Conservation (phyloP, 2,113 vertebrate genomes). For the Neopipo cinnamomea region DNA sequence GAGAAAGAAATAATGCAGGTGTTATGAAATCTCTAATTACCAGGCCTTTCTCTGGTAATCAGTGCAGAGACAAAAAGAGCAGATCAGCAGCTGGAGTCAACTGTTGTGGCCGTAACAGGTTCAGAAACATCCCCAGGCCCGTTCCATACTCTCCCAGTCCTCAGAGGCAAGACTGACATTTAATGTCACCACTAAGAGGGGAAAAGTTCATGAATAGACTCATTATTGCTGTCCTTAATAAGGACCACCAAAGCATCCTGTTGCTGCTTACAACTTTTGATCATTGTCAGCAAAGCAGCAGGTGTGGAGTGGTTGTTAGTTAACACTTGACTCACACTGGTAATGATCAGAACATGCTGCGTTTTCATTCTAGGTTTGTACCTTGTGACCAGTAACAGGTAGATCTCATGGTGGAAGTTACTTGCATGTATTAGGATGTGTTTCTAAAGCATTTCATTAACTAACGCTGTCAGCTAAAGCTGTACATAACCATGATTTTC, state of each 20-base stretch:
- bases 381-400: background rate
- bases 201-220: background rate
- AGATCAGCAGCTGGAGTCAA: background rate
- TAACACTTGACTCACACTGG: background rate
- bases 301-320: accelerated
- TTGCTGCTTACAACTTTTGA: background rate
- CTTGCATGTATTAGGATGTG: background rate
- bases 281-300: background rate
- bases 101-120: background rate
- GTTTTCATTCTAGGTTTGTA: background rate
- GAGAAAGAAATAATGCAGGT: background rate
- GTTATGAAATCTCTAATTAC: background rate
- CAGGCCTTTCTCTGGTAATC: background rate
- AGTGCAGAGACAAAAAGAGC: background rate
- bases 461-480: background rate
- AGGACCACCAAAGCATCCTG: background rate
- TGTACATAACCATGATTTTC: background rate
- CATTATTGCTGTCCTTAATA: background rate
- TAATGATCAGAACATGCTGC: background rate
- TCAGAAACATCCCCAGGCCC: background rate
- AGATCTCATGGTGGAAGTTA: background rate
- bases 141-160: background rate
- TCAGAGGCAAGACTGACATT: background rate
- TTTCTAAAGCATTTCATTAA: background rate
- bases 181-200: background rate